Evolutionary conservation across 2,113 vertebrate species (phyloP).

Genomic region (Pterocles orientalis): DNA sequence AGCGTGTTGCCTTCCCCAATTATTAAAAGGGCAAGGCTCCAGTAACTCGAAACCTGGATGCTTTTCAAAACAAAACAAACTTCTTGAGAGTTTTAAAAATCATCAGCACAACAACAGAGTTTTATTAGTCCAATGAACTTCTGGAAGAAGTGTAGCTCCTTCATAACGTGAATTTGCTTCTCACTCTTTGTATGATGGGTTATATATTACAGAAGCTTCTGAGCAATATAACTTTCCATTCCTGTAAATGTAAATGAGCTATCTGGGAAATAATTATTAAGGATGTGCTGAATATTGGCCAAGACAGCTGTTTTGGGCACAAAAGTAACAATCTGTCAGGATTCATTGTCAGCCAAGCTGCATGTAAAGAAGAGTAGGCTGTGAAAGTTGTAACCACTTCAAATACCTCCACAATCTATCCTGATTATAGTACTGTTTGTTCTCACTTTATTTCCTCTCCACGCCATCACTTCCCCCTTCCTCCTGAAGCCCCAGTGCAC

Average conservation of each 20-base stretch:
- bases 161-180: neutral
- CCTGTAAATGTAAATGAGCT: neutral
- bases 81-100: neutral
- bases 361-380: neutral
- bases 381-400: neutral
- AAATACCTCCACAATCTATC: neutral
- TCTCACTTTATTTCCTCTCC: neutral
- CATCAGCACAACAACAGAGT: neutral
- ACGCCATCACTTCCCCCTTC: neutral
- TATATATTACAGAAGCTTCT: neutral
- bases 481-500: neutral
- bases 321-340: neutral
- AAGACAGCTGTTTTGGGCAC: neutral
- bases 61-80: constrained; percentile 5
- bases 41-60: neutral
- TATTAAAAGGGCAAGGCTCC: neutral
- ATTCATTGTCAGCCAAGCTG: neutral
- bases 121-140: neutral
- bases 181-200: accelerated
- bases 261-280: neutral
- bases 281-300: neutral
- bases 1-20: neutral
- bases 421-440: neutral
- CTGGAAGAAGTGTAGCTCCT: neutral
- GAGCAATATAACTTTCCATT: neutral